phyloP scores from a whole-genome alignment of 1,140 invertebrate genomes.

The Andrena cerasifolii region DNA sequence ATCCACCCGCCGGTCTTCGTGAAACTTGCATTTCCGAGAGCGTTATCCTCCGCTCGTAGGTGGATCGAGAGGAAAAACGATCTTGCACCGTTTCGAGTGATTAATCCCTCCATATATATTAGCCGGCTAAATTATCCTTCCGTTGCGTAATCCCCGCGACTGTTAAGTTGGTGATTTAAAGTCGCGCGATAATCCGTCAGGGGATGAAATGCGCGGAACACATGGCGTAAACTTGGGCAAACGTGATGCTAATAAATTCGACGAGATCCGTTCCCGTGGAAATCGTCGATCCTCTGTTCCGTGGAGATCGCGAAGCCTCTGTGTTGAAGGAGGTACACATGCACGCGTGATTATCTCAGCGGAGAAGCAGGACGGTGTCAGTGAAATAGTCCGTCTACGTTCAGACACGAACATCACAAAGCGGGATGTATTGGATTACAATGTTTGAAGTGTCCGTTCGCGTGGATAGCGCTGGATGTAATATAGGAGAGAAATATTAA shows the following conservation, averaged over 20 bases:
- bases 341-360: too few species aligned
- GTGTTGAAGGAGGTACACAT: neutral
- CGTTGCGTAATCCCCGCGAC: neutral
- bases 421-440: neutral
- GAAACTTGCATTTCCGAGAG: neutral
- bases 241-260: conserved; percentile 19
- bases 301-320: neutral
- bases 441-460: too few species aligned
- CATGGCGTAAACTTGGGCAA: neutral
- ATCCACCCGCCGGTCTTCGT: neutral
- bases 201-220: neutral
- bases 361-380: too few species aligned
- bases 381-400: neutral
- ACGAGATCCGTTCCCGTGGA: neutral
- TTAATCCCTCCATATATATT: neutral
- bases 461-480: too few species aligned
- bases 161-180: conserved; percentile 25
- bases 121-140: neutral
- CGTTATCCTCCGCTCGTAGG: neutral
- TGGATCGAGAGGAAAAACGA: neutral
- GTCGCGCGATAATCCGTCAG: conserved; percentile 19
- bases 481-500: too few species aligned
- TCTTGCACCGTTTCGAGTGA: neutral
- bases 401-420: neutral
- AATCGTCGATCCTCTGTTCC: neutral